Evolutionary conservation across 2,113 vertebrate species (phyloP), one percentile per base, ranked within the genome.

Genomic region (Xyrauchen texanus): DNA sequence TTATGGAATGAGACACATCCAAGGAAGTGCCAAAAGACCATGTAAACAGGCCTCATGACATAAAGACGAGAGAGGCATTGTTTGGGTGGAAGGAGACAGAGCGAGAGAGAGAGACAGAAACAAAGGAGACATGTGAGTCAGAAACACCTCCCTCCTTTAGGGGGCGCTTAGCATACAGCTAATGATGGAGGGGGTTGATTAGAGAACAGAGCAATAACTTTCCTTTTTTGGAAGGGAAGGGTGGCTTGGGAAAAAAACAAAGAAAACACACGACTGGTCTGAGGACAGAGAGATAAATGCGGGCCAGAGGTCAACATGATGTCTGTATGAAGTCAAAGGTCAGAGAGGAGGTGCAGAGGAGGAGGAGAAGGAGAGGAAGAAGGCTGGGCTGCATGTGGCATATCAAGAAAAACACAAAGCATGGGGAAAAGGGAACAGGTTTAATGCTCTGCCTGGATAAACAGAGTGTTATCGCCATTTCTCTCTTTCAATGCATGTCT

Each of bases 241-340:
- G 62, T 64, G 81, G 76, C 78, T 86, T 85, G 1, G 21, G 72
- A 47, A 16, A 45, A 15, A 70, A 76, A 75, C 21, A 34, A 77
- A 81, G 84, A 86, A 88, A 87, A 88, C 84, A 89, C 80, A 69
- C 8, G 16, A 85, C 84, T 86, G 82, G 76, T 86, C 67, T 81
- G 84, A 87, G 72, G 87, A 91, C 85, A 85, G 86, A 90, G 80
- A 85, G 87, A 88, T 64, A 64, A 64, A 76, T 90, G 91, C 84
- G 86, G 89, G 91, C 91, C 89, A 92, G 88, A 92, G 91, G 91
- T 92, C 93, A 92, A 91, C 91, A 92, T 92, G 93, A 95, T 90
- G 90, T 91, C 93, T 85, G 87, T 91, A 91, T 92, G 93, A 95
- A 92, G 93, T 95, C 94, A 94, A 93, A 95, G 93, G 94, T 95